Evolutionary conservation across 2,113 vertebrate genomes (phyloP), one percentile per base, ranked within the genome.

Genomic region (Bombycilla garrulus): DNA sequence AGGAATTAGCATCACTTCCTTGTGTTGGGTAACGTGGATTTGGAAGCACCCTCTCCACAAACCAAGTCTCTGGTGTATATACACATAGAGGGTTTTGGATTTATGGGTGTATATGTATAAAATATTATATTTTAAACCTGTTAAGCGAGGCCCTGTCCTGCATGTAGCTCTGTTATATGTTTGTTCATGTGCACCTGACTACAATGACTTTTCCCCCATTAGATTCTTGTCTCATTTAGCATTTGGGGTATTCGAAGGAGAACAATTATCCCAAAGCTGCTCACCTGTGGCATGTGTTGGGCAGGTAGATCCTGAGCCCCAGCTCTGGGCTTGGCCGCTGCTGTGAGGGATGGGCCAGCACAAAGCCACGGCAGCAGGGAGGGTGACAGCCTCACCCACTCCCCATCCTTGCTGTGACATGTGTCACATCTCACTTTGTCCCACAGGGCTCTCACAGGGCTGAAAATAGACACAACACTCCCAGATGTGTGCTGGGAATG

Each of bases 171-270:
- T 54, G 21, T 58, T 78, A 24, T 2, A 81, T 88, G 57, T 90
- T 96, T 86, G 74, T 95, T 95, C 72, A 57, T 83, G 33, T 47
- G n/a, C 80, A 81, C 64, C 64, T 86, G 90, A 62, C 36, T 38
- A 5, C 35, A 50, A 9, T 29, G 26, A 33, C 21, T 54, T 16
- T 15, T 3, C 2, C 25, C 10, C 73, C 8, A 28, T 70, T 81
- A 73, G 35, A 71, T 47, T 86, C 48, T 38, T 40, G 38, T 85
- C 74, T 90, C 66, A 31, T 77, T 82, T 73, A 44, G 15, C 47
- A 67, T 82, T 85, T 66, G 58, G 35, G 26, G 21, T 95, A 54
- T 90, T 87, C 82, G 71, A 62, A 66, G 74, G 74, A 62, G 42
- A 65, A 15, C 35, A 45, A 9, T 84, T 70, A 33, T 14, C 51